Percentiles rank a stretch among this genome's conserved stretches.
These are phyloP conservation scores for Trilocha varians DNA, from an alignment of 2,888 invertebrate genomes.

Conservation along the genomic window DNA sequence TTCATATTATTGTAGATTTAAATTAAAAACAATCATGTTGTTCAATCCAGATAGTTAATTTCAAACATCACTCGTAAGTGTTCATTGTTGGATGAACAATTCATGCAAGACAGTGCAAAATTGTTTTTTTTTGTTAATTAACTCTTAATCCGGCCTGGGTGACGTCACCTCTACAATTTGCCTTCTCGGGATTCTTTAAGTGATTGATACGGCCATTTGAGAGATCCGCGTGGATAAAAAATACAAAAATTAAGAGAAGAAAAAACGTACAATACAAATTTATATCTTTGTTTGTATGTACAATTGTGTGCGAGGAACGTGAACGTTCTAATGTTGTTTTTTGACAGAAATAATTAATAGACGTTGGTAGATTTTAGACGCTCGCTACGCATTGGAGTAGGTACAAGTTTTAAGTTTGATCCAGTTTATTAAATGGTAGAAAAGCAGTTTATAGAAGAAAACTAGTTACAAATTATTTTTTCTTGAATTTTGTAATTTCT, in stretches of 20 bases:
- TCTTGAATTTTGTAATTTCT: too few species aligned
- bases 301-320: not conserved
- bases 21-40: not conserved
- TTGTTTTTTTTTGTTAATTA: not conserved
- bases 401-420: too few species aligned
- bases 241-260: constrained; percentile 8
- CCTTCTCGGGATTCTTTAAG: constrained; percentile 12
- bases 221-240: constrained; percentile 13
- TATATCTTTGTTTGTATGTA: not conserved
- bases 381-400: too few species aligned
- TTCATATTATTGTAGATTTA: too few species aligned
- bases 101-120: not conserved
- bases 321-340: not conserved
- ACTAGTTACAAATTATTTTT: too few species aligned
- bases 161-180: constrained; percentile 20
- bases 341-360: not conserved
- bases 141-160: constrained; percentile 8
- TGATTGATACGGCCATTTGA: constrained; percentile 20
- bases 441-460: too few species aligned
- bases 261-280: constrained; percentile 2
- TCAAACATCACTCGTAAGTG: not conserved
- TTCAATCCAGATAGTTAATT: not conserved
- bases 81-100: not conserved
- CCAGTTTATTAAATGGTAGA: too few species aligned
- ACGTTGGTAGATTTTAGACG: not conserved